Base-by-base conservation (phyloP, 2,797 vertebrate species). In the Rhodeus uyekii region DNA sequence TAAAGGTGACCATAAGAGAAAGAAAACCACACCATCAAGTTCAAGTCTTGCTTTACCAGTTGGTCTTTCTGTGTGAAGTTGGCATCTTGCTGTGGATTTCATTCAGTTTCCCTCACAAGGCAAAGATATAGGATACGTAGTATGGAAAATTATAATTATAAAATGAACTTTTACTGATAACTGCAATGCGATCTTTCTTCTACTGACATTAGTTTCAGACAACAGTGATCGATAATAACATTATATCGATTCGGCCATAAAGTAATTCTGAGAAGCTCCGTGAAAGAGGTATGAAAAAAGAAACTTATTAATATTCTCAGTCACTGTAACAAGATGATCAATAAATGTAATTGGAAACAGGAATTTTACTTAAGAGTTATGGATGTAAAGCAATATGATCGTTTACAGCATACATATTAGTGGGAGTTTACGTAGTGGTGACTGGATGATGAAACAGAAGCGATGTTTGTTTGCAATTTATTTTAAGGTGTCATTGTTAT, bases 161-260 rank as follows among this genome's bases (percentile, higher is more conserved):
- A 29, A 50, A 50, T 34, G 1, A 36, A 53, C 29, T 53, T 48
- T 36, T 50, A 73, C 12, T 53, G 29, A 19, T 36, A 36, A 48
- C 27, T 19, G 29, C 42, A 48, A 48, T 48, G 27, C 2, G 18
- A 32, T 50, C 22, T 39, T 78, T 50, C 29, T n/a, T 32, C 38
- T 44, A 63, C 71, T 84, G 24, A 55, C 81, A 50, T 58, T 53
- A 24, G 24, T 46, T 44, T 76, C 32, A 78, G 81, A 53, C 73
- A 22, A 29, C 64, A 34, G 78, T 32, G 13, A 88, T 90, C 84
- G 34, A 90, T 90, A 86, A 88, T 85, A 82, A 86, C 13, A 75
- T 39, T 39, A 24, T 9, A 60, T 75, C 0, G 50, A 75, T 75
- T 18, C 14, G 14, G 24, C 39, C n/a, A 60, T 75, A 19, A 75